Evolutionary conservation across 2,797 vertebrate species (phyloP), one percentile per base, ranked within the genome.

Genomic region (Aratinga solstitialis): DNA sequence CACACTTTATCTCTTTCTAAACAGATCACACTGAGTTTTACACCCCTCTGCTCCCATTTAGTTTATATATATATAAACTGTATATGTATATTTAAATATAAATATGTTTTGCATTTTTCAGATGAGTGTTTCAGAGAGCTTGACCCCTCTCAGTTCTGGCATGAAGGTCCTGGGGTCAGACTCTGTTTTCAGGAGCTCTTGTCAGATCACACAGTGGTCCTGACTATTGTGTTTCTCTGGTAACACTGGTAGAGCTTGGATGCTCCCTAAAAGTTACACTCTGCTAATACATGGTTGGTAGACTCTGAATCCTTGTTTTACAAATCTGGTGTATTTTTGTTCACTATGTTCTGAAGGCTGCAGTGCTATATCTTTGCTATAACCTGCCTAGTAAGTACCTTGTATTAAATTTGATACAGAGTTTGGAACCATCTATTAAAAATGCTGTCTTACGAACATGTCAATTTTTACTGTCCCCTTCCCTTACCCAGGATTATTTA

Each of bases 221-320:
- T 2, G 5, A 65, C 32, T 78, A 1, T 56, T 86, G 50, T 24
- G 38, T 71, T 88, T 78, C 45, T 81, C 16, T 48, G 45, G 12
- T 26, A 42, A 68, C 11, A 20, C 10, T 47, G 32, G 9, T 47
- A 48, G 65, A 47, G 68, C 20, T 67, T 72, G 29, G 38, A 65
- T 89, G 16, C 26, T 47, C 40, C 23, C 13, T 61, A 12, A 22
- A 65, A 82, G n/a, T 71, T 79, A 36, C 4, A 26, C 8, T 0
- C 0, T 36, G n/a, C 5, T 5, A 30, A 6, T 67, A 32, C 0
- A 0, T 48, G 62, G 5, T 54, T 72, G 50, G 5, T 69, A 69
- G 77, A 30, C 6, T 53, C 19, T 68, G 58, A 79, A 61, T 78
- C 15, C 38, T 78, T 91, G n/a, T 50, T 87, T 62, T 62, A 67